Evolutionary conservation across 2,113 vertebrate species (phyloP).

Genomic region (Climacteris rufus): DNA sequence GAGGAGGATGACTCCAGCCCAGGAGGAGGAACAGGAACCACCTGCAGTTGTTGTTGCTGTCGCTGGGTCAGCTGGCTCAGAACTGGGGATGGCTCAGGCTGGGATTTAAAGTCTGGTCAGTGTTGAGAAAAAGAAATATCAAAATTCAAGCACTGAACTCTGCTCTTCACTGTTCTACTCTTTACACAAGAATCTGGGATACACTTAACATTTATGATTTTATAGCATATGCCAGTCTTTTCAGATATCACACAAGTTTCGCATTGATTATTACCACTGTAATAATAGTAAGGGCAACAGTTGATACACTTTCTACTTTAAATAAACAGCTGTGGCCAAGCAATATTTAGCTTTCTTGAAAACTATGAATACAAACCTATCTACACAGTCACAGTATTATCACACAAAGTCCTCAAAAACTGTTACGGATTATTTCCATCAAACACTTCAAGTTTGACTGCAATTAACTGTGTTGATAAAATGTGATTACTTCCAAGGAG

Average conservation of each 20-base stretch:
- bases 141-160: background rate
- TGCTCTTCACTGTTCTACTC: background rate
- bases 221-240: background rate
- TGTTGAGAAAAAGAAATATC: background rate
- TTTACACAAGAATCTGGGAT: background rate
- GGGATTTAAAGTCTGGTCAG: conserved; percentile 85
- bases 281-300: background rate
- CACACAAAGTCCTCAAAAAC: background rate
- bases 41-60: conserved; percentile 77
- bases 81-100: conserved; percentile 93
- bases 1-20: conserved; percentile 80
- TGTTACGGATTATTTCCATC: background rate
- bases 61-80: conserved; percentile 90
- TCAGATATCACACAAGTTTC: background rate
- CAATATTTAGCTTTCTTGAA: background rate
- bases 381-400: background rate
- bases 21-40: conserved; percentile 64
- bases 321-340: background rate
- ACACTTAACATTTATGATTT: background rate
- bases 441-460: background rate
- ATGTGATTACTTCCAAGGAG: background rate
- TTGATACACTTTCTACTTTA: background rate
- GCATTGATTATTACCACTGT: background rate
- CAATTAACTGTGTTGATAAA: background rate
- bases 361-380: background rate